phyloP scores from a whole-genome alignment of 92 coral and sea anemone species.

The Porites rus region DNA sequence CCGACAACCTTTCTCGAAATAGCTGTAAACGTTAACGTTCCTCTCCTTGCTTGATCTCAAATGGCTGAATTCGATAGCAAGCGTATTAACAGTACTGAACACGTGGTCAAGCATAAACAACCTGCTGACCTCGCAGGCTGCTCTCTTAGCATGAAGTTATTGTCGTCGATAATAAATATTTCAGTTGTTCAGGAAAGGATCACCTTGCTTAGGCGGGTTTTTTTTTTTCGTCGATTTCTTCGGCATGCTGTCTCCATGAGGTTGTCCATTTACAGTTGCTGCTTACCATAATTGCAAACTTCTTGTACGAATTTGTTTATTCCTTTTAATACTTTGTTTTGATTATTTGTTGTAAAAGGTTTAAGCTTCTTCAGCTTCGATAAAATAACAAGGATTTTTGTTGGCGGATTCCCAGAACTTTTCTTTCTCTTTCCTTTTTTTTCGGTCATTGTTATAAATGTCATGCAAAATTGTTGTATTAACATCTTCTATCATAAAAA shows the following conservation, averaged over 20 bases:
- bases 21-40: too few relatives aligned
- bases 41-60: too few relatives aligned
- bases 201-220: conserved; percentile 11
- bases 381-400: neutral
- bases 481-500: too few relatives aligned
- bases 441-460: too few relatives aligned
- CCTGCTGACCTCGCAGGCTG: neutral
- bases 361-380: too few relatives aligned
- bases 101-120: neutral
- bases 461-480: too few relatives aligned
- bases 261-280: neutral
- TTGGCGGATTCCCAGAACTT: neutral
- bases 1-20: too few relatives aligned
- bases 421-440: too few relatives aligned
- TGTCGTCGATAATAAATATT: neutral
- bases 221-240: neutral
- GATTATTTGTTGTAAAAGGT: neutral
- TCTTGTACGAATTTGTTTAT: too few relatives aligned
- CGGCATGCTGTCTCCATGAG: conserved; percentile 17
- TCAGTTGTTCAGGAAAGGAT: neutral
- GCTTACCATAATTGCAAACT: neutral
- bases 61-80: too few relatives aligned
- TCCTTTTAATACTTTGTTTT: too few relatives aligned
- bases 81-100: neutral
- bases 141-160: neutral